Evolutionary conservation across 92 coral and sea anemone species (phyloP).

Genomic region (Blastomussa wellsi): DNA sequence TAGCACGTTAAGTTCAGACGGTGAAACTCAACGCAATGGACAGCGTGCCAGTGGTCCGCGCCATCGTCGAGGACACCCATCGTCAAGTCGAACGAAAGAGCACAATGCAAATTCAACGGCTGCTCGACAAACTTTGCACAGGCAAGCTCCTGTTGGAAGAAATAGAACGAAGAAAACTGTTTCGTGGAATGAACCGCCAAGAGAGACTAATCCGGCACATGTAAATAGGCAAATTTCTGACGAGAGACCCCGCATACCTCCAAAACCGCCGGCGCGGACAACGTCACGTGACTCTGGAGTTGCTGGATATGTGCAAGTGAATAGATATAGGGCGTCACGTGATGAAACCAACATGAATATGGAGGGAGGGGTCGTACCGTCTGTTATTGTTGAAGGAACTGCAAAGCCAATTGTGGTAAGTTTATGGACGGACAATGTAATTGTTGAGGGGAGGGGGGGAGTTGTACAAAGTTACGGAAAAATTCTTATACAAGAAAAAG

Average conservation of each 20-base stretch:
- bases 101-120: background rate
- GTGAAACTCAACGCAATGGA: slow-evolving; percentile 39
- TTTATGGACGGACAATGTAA: background rate
- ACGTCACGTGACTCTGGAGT: slow-evolving; percentile 18
- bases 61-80: slow-evolving; percentile 10
- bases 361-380: background rate
- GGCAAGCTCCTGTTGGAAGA: background rate
- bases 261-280: slow-evolving; percentile 64
- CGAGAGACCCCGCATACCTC: slow-evolving; percentile 47
- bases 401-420: slow-evolving; percentile 13
- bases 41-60: slow-evolving; percentile 37
- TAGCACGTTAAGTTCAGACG: slow-evolving; percentile 61
- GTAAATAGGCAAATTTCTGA: slow-evolving; percentile 15
- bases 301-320: background rate
- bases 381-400: background rate
- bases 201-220: background rate
- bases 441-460: too few relatives aligned
- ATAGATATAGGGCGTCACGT: background rate
- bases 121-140: background rate
- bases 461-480: too few relatives aligned
- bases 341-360: slow-evolving; percentile 1
- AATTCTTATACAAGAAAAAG: too few relatives aligned
- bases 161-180: slow-evolving; percentile 26
- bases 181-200: slow-evolving; percentile 52
- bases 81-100: slow-evolving; percentile 26